Conservation (phyloP, 2,797 vertebrate genomes). For the Schizopygopsis pylzovi region DNA sequence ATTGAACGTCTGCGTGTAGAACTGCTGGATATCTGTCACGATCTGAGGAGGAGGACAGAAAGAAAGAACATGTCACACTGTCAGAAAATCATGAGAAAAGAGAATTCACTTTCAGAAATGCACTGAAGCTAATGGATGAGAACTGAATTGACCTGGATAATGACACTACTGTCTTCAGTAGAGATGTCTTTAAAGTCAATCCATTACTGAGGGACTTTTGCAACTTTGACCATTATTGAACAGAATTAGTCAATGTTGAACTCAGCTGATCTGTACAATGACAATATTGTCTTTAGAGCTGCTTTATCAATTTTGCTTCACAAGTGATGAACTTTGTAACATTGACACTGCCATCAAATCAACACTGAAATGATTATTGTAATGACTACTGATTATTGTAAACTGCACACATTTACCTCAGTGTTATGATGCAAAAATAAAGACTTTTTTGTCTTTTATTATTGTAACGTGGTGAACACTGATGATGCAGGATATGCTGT, state of each 20-base stretch:
- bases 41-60: constrained; percentile 74
- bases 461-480: too few species aligned
- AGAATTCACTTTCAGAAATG: neutral
- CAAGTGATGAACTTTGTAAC: neutral
- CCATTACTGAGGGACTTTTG: neutral
- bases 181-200: neutral
- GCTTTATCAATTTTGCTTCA: neutral
- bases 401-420: too few species aligned
- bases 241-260: neutral
- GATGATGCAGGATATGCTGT: too few species aligned
- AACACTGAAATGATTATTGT: neutral
- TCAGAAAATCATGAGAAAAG: neutral
- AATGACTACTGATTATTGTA: too few species aligned
- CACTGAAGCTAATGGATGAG: neutral
- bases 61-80: neutral
- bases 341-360: neutral
- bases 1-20: constrained; percentile 86
- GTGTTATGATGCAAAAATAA: too few species aligned
- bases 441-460: too few species aligned
- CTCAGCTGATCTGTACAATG: neutral
- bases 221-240: neutral
- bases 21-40: constrained; percentile 80
- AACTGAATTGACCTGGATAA: neutral
- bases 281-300: neutral
- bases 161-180: neutral